A percentile compares a stretch with the other conserved stretches of the same genome.
phyloP scores from a whole-genome alignment of 2,888 invertebrate genomes.

The Pyrrhosoma nymphula region DNA sequence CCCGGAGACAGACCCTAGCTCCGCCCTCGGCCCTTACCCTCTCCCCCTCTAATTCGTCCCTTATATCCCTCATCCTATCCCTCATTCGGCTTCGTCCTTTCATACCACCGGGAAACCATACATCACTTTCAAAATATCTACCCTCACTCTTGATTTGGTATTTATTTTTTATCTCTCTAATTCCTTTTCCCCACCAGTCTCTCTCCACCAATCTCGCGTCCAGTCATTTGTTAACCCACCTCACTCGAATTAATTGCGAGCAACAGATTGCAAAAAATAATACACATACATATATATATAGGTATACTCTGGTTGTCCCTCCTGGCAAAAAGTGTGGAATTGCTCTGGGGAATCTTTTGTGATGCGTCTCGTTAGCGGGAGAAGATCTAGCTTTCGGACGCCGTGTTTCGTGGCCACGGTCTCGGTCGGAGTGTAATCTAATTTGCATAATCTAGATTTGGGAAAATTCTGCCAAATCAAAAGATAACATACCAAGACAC shows the following conservation, averaged over 20 bases:
- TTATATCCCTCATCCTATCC: not conserved
- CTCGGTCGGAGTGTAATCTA: not conserved
- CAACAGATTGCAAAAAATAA: not conserved
- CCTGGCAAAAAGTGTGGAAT: not conserved
- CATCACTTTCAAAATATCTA: conserved; percentile 1
- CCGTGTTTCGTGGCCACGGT: not conserved
- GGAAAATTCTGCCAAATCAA: not conserved
- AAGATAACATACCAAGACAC: not conserved
- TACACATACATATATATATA: too few species aligned
- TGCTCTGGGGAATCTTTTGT: not conserved
- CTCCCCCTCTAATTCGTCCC: not conserved
- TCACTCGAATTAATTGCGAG: not conserved
- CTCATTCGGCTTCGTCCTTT: not conserved
- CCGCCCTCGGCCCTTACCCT: too few species aligned
- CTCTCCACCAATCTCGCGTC: not conserved
- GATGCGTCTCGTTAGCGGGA: not conserved
- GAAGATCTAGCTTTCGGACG: not conserved
- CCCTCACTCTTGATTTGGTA: not conserved
- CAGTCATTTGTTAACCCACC: not conserved
- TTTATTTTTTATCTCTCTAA: not conserved
- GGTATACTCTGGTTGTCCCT: not conserved
- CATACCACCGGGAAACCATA: not conserved
- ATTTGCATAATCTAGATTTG: not conserved
- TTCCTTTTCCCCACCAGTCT: not conserved
- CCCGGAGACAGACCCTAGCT: not conserved